phyloP scores from a whole-genome alignment of 2,797 vertebrate species.

The Naso thynnoides region DNA sequence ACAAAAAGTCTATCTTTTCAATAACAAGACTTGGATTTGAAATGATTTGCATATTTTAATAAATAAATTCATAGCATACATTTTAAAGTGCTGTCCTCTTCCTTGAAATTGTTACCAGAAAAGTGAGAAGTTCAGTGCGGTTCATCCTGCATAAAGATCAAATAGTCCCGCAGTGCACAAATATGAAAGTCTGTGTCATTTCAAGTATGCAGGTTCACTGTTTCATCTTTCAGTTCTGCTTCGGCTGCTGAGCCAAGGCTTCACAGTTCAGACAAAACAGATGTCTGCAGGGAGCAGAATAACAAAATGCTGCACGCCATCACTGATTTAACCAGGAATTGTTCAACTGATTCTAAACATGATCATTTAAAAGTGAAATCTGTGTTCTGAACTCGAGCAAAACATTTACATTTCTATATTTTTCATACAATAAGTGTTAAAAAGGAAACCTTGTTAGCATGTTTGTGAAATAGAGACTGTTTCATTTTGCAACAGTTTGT shows the following conservation, averaged over 20 bases:
- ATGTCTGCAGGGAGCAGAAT: neutral
- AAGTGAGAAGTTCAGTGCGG: neutral
- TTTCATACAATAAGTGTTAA: neutral
- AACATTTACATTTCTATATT: neutral
- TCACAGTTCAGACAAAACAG: slow-evolving; percentile 17
- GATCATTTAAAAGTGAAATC: neutral
- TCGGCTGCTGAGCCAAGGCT: neutral
- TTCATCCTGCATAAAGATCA: slow-evolving; percentile 26
- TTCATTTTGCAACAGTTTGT: neutral
- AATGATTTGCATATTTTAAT: slow-evolving; percentile 55
- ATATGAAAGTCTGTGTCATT: slow-evolving; percentile 15
- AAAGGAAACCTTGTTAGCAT: neutral
- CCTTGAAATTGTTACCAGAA: slow-evolving; percentile 5
- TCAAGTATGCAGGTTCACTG: slow-evolving; percentile 60
- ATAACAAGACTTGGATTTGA: slow-evolving; percentile 6
- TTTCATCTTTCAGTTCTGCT: slow-evolving; percentile 17
- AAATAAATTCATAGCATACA: slow-evolving; percentile 61
- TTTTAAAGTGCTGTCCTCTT: slow-evolving; percentile 28
- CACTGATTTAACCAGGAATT: neutral
- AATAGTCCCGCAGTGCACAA: slow-evolving; percentile 11
- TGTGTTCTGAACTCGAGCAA: neutral
- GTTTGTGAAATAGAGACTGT: neutral
- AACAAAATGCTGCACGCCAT: neutral
- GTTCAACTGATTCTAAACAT: neutral
- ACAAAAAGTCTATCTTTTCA: neutral